Percentiles rank a stretch among this genome's conserved stretches.
Conservation (phyloP, 2,797 vertebrate species). For the Labroides dimidiatus region DNA sequence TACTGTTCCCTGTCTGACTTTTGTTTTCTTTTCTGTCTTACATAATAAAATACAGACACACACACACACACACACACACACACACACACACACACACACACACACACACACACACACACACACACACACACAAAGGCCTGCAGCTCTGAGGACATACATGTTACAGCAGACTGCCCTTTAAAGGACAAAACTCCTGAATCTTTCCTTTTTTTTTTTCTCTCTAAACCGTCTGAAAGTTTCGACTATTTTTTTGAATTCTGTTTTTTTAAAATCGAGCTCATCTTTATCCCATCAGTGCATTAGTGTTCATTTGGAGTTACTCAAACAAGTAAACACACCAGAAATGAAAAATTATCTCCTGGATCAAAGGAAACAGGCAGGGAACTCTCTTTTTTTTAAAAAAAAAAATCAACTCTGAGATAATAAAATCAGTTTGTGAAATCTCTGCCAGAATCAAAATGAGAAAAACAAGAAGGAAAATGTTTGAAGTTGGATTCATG, state of each 20-base stretch:
- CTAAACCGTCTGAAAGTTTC: not conserved
- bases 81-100: conserved; percentile 11
- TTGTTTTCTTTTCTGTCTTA: conserved; percentile 54
- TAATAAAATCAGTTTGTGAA: conserved; percentile 11
- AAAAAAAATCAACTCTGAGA: too few species aligned
- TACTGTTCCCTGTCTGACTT: conserved; percentile 19
- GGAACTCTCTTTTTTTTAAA: conserved; percentile 13
- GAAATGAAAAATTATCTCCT: not conserved
- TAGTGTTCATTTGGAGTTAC: not conserved
- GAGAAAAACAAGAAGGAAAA: not conserved
- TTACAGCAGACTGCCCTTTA: conserved; percentile 46
- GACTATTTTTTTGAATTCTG: not conserved
- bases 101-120: not conserved
- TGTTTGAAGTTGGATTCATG: too few species aligned
- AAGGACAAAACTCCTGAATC: conserved; percentile 39
- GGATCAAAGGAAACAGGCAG: not conserved
- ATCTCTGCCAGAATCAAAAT: not conserved
- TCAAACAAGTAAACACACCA: conserved; percentile 10
- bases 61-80: not conserved
- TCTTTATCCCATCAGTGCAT: not conserved
- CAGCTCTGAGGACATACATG: conserved; percentile 29
- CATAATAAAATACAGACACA: conserved; percentile 42
- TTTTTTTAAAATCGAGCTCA: not conserved
- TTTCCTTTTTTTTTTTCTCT: not conserved
- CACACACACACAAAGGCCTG: not conserved